These are phyloP conservation scores for Rhynchonycteris naso DNA, from an alignment of 2,797 vertebrate species.

Conservation along the genomic window DNA sequence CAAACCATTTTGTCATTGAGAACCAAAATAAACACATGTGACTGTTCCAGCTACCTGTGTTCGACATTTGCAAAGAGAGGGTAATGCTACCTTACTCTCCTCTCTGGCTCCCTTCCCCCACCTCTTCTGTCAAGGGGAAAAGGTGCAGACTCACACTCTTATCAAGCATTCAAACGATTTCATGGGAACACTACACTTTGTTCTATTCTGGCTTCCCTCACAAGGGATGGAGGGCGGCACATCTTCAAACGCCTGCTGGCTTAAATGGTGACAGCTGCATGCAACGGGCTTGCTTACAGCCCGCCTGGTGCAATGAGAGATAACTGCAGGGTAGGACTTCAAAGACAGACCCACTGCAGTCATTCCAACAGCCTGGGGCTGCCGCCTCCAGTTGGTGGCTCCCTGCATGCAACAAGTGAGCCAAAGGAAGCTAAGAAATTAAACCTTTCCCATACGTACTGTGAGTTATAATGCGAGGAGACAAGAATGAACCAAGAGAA, in stretches of 20 bases:
- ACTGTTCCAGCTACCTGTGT: background rate
- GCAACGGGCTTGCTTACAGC: slow-evolving; percentile 80
- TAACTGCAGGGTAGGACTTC: slow-evolving; percentile 87
- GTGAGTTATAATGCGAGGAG: slow-evolving; percentile 26
- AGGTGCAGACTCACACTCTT: slow-evolving; percentile 74
- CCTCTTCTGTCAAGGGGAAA: slow-evolving; percentile 46
- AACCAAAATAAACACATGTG: background rate
- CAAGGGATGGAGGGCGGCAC: slow-evolving; percentile 71
- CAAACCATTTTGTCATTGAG: background rate
- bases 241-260: slow-evolving; percentile 85
- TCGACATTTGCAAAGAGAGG: background rate
- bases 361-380: slow-evolving; percentile 72
- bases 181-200: slow-evolving; percentile 83
- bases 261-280: slow-evolving; percentile 86
- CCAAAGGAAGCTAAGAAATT: slow-evolving; percentile 9
- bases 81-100: background rate
- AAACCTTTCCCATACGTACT: slow-evolving; percentile 49
- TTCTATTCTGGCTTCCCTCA: slow-evolving; percentile 83
- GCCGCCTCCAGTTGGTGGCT: slow-evolving; percentile 81
- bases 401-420: slow-evolving; percentile 66
- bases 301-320: slow-evolving; percentile 82
- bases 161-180: slow-evolving; percentile 75
- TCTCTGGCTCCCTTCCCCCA: background rate
- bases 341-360: slow-evolving; percentile 81
- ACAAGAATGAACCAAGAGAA: background rate